Percentiles rank a stretch among this genome's conserved stretches.
phyloP scores from a whole-genome alignment of 2,888 invertebrate species.

The Ophion slaviceki region DNA sequence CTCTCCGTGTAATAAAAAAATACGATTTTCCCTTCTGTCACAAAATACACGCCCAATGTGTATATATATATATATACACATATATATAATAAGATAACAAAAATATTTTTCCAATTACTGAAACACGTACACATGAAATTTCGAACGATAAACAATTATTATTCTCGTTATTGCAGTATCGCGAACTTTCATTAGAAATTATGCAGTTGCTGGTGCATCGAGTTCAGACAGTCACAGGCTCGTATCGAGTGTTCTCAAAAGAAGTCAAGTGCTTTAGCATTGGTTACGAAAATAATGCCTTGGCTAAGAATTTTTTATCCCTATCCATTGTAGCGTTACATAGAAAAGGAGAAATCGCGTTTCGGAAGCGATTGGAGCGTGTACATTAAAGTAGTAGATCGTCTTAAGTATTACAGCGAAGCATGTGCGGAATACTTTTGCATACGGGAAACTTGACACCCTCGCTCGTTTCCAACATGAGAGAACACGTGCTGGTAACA shows the following conservation, averaged over 20 bases:
- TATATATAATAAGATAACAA: not conserved
- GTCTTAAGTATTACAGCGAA: not conserved
- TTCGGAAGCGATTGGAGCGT: not conserved
- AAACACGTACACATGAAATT: not conserved
- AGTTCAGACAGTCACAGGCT: not conserved
- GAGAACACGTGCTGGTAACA: conserved; percentile 62
- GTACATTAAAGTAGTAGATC: not conserved
- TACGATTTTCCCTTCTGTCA: too few relatives aligned
- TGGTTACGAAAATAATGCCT: not conserved
- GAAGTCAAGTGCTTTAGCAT: not conserved
- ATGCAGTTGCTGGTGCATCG: not conserved
- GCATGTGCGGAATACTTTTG: not conserved
- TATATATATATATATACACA: too few relatives aligned
- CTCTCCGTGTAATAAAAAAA: too few relatives aligned
- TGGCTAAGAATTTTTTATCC: not conserved
- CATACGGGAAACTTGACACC: conserved; percentile 58
- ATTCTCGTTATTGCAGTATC: too few relatives aligned
- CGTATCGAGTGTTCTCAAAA: not conserved
- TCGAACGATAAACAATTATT: too few relatives aligned
- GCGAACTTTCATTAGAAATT: not conserved
- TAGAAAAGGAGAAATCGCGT: not conserved
- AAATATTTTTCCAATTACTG: not conserved
- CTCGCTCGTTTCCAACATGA: conserved; percentile 46
- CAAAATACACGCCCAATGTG: too few relatives aligned
- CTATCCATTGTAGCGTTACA: not conserved